These are phyloP conservation scores for Conus canariensis DNA, from an alignment of 2,888 invertebrate genomes.

Conservation along the genomic window DNA sequence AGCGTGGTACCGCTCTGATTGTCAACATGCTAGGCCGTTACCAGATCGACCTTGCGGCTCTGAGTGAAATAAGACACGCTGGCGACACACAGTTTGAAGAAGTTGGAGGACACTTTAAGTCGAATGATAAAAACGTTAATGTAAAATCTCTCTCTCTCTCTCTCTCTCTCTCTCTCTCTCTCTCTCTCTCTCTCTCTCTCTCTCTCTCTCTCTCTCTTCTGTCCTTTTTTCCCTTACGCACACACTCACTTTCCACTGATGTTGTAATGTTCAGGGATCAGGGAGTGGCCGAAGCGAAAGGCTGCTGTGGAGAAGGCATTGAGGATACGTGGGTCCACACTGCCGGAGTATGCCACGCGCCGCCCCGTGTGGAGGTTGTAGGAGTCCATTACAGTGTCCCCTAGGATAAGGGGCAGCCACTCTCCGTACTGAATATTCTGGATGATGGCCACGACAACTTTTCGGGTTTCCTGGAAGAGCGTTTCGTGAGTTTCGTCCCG, in stretches of 20 bases:
- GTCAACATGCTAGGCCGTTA: no score
- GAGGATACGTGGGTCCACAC: constrained; percentile 42
- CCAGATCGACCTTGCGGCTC: no score
- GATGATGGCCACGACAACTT: constrained; percentile 27
- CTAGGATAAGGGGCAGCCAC: constrained; percentile 41
- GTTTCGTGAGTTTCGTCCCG: neutral
- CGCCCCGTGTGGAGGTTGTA: constrained; percentile 21
- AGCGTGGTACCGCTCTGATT: no score
- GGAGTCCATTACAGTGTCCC: neutral
- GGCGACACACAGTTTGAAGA: no score
- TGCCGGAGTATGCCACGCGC: constrained; percentile 23
- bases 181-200: neutral
- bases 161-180: neutral
- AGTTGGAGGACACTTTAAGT: no score
- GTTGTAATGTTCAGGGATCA: constrained; percentile 28
- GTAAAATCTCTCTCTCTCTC: neutral
- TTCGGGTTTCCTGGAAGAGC: constrained; percentile 37
- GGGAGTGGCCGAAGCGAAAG: constrained; percentile 42
- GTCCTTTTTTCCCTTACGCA: neutral
- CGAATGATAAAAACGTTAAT: no score
- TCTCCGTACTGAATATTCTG: constrained; percentile 45
- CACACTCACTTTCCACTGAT: constrained; percentile 19
- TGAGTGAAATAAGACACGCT: no score
- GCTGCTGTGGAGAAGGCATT: constrained; percentile 41
- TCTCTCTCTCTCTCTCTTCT: neutral